Evolutionary conservation across 2,888 invertebrate species (phyloP), one percentile per base, ranked within the genome.

Genomic region (Reticulitermes lucifugus): DNA sequence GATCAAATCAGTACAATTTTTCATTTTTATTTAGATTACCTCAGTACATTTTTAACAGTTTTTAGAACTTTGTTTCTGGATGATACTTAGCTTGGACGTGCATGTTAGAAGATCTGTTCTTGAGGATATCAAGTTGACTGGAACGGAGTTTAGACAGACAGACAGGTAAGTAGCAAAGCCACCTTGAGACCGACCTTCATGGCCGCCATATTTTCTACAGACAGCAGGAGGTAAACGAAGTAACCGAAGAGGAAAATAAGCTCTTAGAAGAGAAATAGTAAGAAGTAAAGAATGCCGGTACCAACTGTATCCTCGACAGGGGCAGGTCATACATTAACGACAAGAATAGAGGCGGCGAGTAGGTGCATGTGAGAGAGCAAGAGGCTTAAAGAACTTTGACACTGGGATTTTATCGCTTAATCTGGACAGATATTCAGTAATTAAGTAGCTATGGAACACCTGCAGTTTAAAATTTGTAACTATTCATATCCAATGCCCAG

Each of bases 201-300:
- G 81, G 41, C 41, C 46, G 81, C 65, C 65, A 70, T 81, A 80
- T 80, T 80, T 79, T 60, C 80, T 60, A 60, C 80, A 59, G 80
- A 60, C 80, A 80, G 80, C 60, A 41, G 80, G 80, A 60, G 80
- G 80, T 60, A 80, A 80, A 80, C 80, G 60, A 80, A 80, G 59
- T 35, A 80, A 55, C 80, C 80, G 80, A 80, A 80, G 60, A 51
- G 80, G 35, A 80, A 60, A 60, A 80, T 80, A 55, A 80, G 55
- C 80, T 80, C 60, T 73, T 73, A 73, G 41, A 29, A 73, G 73
- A 73, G 73, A 73, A 73, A 73, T 65, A 65, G n/a, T 65, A 65
- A 65, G 65, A 25, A 65, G 65, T 25, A 25, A 65, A 65, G 65
- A 25, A 65, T 65, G 12, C n/a, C n/a, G 25, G 65, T 65, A 6